Conservation (phyloP, 2,797 vertebrate species). For the Tadarida brasiliensis region DNA sequence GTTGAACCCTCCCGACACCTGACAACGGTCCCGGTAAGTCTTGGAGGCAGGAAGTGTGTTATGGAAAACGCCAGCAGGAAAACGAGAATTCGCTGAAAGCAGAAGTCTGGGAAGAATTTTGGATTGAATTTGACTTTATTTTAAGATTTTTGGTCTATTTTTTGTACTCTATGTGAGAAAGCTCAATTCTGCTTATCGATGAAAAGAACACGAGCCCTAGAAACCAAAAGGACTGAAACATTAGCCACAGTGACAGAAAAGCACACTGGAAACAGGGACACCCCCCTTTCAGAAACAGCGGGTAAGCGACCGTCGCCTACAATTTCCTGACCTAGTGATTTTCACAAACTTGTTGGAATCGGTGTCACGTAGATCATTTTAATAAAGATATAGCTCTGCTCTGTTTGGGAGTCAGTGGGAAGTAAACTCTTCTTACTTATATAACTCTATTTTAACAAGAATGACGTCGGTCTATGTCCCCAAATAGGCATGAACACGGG, state of each 20-base stretch:
- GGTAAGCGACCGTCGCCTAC: neutral
- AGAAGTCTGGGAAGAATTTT: neutral
- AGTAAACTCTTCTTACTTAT: neutral
- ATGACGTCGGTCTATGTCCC: neutral
- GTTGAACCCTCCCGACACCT: neutral
- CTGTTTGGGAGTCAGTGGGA: neutral
- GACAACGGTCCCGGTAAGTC: neutral
- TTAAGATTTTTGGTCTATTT: neutral
- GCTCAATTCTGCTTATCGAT: neutral
- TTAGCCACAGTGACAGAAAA: no score
- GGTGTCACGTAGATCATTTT: neutral
- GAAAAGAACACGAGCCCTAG: neutral
- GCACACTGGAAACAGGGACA: no score
- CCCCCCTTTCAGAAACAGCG: neutral
- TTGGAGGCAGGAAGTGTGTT: neutral
- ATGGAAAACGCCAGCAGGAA: neutral
- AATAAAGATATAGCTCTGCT: neutral
- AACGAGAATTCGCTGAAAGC: neutral
- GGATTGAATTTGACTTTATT: neutral
- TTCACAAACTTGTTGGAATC: neutral
- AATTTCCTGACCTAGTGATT: neutral
- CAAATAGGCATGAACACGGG: neutral
- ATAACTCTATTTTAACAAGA: neutral
- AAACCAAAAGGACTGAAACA: neutral
- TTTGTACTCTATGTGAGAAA: neutral